A percentile compares a stretch with the other conserved stretches of the same genome.
Evolutionary conservation across 2,113 vertebrate species (phyloP).

Genomic region (Pongo pygmaeus): DNA sequence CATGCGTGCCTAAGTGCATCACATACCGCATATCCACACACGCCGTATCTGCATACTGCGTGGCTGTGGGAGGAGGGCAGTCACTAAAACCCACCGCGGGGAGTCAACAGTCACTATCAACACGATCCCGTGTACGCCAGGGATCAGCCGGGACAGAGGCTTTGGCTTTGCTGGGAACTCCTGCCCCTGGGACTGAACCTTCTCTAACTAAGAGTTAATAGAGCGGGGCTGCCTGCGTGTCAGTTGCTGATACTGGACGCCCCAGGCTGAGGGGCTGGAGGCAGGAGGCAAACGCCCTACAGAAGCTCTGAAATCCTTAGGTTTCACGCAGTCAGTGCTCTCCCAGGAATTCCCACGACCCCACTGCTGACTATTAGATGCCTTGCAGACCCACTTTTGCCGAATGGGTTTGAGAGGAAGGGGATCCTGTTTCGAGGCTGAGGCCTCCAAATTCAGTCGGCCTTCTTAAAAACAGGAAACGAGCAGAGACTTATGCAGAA

Average conservation of each 20-base stretch:
- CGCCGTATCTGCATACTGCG: background rate
- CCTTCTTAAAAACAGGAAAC: background rate
- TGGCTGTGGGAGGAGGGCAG: background rate
- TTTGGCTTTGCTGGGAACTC: background rate
- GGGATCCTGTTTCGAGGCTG: background rate
- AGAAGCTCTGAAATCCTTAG: background rate
- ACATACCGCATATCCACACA: background rate
- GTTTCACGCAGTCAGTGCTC: background rate
- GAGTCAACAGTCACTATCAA: background rate
- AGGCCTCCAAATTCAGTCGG: background rate
- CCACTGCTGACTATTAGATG: background rate
- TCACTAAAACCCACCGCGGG: background rate
- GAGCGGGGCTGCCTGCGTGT: background rate
- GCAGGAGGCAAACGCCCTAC: background rate
- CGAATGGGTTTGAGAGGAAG: background rate
- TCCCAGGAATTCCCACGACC: background rate
- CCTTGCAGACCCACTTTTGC: background rate
- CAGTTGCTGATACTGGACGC: background rate
- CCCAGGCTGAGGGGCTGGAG: background rate
- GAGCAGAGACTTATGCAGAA: background rate
- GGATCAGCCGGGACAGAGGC: no score
- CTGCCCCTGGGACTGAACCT: background rate
- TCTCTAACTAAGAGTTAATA: background rate
- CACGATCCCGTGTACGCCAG: background rate
- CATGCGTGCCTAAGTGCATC: constrained; percentile 42